These are phyloP conservation scores for Borostomias antarcticus DNA, from an alignment of 2,797 vertebrate genomes.

Conservation along the genomic window DNA sequence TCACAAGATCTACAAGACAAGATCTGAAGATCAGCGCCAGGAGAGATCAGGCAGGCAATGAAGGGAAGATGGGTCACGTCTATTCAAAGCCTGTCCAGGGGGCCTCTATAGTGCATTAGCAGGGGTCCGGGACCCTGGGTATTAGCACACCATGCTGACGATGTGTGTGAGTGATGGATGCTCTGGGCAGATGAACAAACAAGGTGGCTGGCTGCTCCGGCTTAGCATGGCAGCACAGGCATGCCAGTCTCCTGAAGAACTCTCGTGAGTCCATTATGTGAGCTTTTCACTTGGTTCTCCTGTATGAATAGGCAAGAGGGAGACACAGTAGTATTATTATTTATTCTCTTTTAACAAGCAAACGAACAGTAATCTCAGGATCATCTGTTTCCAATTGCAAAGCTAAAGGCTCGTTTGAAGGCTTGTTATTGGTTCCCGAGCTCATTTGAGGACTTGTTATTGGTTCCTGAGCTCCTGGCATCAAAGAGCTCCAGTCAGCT, in stretches of 20 bases:
- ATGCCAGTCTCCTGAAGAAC: slow-evolving; percentile 60
- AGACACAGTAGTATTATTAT: slow-evolving; percentile 13
- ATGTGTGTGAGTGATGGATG: slow-evolving; percentile 47
- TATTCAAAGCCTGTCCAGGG: slow-evolving; percentile 60
- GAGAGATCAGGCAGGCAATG: slow-evolving; percentile 39
- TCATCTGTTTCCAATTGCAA: background rate
- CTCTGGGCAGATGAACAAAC: slow-evolving; percentile 68
- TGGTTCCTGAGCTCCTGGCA: background rate
- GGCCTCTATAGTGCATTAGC: slow-evolving; percentile 33
- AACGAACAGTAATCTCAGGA: background rate
- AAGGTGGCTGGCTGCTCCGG: slow-evolving; percentile 68
- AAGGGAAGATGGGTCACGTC: slow-evolving; percentile 44
- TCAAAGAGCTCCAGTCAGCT: background rate
- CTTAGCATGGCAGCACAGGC: slow-evolving; percentile 60
- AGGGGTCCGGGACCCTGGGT: slow-evolving; percentile 20
- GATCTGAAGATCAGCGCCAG: slow-evolving; percentile 38
- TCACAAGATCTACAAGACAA: slow-evolving; percentile 57
- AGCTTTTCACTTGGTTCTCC: slow-evolving; percentile 65
- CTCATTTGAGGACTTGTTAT: no score
- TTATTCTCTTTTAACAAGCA: slow-evolving; percentile 12
- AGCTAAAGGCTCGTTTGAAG: background rate
- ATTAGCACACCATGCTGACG: slow-evolving; percentile 24
- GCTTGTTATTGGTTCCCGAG: background rate
- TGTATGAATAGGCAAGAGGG: slow-evolving; percentile 72
- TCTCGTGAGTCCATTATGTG: slow-evolving; percentile 62